Evolutionary conservation across 2,797 vertebrate species (phyloP).

Genomic region (Bryconaethiops microstoma): DNA sequence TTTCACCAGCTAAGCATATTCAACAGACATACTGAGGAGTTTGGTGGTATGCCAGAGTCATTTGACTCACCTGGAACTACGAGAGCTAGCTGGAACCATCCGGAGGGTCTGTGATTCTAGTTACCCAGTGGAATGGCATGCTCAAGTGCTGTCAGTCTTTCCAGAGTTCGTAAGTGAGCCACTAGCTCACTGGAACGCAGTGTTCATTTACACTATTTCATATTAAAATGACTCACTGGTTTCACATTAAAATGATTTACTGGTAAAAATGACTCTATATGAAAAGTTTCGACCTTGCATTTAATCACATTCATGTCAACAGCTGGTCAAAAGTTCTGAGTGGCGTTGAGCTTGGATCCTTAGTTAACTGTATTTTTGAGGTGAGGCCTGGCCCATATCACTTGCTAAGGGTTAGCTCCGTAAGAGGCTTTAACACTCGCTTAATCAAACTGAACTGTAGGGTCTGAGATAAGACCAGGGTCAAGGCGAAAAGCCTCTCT

Average conservation of each 20-base stretch:
- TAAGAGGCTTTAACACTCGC: constrained; percentile 21
- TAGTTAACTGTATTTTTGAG: background rate
- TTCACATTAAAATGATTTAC: too few relatives aligned
- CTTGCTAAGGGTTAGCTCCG: background rate
- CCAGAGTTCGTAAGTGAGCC: constrained; percentile 7
- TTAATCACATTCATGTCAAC: background rate
- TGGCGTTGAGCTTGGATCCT: background rate
- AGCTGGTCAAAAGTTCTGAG: background rate
- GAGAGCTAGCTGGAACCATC: constrained; percentile 18
- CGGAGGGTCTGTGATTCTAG: constrained; percentile 29
- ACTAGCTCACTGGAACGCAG: background rate
- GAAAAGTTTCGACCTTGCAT: background rate
- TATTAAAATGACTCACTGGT: background rate
- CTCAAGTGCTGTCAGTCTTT: constrained; percentile 13
- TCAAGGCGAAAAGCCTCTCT: constrained; percentile 15
- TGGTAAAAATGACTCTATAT: background rate
- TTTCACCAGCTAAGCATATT: constrained; percentile 38
- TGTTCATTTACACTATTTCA: background rate
- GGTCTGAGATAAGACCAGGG: constrained; percentile 7
- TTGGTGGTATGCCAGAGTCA: constrained; percentile 22
- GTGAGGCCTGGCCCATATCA: background rate
- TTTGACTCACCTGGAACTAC: constrained; percentile 22
- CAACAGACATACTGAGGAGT: constrained; percentile 16
- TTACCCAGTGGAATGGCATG: constrained; percentile 15
- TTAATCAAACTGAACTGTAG: constrained; percentile 42